Base-by-base conservation (phyloP, 1,140 invertebrate species). In the Zaprionus taronus region DNA sequence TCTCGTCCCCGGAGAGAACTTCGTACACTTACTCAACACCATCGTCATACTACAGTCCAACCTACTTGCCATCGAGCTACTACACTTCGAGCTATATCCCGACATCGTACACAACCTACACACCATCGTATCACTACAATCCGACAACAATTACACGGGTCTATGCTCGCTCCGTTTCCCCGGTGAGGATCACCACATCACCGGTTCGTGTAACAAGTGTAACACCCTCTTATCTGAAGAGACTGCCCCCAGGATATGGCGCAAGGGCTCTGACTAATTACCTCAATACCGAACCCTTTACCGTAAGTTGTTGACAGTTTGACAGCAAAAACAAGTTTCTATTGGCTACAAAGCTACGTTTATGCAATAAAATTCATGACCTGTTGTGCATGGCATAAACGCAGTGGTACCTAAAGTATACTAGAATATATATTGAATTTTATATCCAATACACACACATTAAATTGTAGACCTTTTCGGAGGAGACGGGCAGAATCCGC, bases 401-500 rank as follows among this genome's bases (percentile, higher is more conserved):
- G 20, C 20, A 22, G 47, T 51, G 20, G 11, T 51, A 5, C 2
- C 47, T 5, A 9, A 49, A 12, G 38, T 12, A 49, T 4, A 49
- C 6, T 12, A 12, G 20, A 22, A 49, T 20, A 17, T 20, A 17
- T 51, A 51, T 51, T 55, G 4, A 28, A 55, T n/a, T 28, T 17
- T 47, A 22, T 49, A 51, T 62, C 7, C 5, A 34, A 28, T 11
- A 34, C 31, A 34, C 2, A 34, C 31, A 9, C 9, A 41, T 22
- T 31, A 51, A 49, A 86, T 76, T 60, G 5, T 78, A 97, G 97
- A 94, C 94, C 70, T 97, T 97, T 93, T 95, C 97, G 91, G 96
- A 97, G 93, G 96, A 97, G 93, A 95, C 95, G 58, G 95, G 95
- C 83, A 94, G 95, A 75, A 97, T 97, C 91, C 94, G 96, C 66